Base-by-base conservation (phyloP, 2,797 vertebrate genomes). In the Tauraco hartlaubi region DNA sequence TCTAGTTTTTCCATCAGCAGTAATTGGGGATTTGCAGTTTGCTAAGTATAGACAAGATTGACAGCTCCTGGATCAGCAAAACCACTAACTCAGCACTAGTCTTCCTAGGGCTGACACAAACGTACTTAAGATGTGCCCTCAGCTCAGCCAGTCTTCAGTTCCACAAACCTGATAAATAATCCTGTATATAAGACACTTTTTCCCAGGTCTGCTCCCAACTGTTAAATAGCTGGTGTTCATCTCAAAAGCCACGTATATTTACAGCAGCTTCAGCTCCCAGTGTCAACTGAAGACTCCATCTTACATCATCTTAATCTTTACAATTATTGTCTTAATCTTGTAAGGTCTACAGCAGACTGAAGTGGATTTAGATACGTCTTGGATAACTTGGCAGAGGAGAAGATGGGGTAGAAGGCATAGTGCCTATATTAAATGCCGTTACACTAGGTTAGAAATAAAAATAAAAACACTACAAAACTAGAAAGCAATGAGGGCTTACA, bases 401-500 rank as follows among this genome's bases (percentile, higher is more conserved):
- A 16, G 14, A 21, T n/a, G 6, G 41, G 68, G 48, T 6, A 85
- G 48, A 74, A 81, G 33, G 37, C 19, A 61, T 20, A n/a, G 1
- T 81, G n/a, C 64, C 58, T n/a, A 6, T 15, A 51, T 19, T 33
- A 78, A 95, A 66, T 16, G 22, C 20, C 43, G 71, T 44, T 31
- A 85, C 31, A 54, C 52, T n/a, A 25, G 56, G 81, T 80, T 41
- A 77, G 61, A 68, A 94, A 87, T 15, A 33, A 93, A 92, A 93
- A 90, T 12, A 76, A 89, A 85, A 71, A 23, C 55, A 56, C 52
- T 19, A 49, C 39, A 81, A 39, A 87, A 72, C 59, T 31, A 79
- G 74, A 94, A 82, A 86, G 85, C 26, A 68, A 0, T 41, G 62
- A 51, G 44, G 67, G 54, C 63, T 90, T 81, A 77, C 52, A 64